A percentile compares a stretch with the other conserved stretches of the same genome.
Conservation (phyloP, 2,797 vertebrate species). For the Chrosomus eos region DNA sequence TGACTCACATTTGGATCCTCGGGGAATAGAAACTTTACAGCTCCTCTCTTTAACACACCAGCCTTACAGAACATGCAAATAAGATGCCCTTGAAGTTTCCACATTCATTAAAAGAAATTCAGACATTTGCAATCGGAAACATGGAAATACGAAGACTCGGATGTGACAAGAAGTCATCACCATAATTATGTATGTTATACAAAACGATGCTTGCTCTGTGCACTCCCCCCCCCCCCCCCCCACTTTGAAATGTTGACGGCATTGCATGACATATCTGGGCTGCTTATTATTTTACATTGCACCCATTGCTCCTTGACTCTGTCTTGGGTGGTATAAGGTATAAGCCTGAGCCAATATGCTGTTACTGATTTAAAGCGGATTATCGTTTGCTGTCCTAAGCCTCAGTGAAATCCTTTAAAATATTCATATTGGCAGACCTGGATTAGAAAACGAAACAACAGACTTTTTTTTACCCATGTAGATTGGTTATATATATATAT, state of each 20-base stretch:
- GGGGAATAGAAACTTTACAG: constrained; percentile 56
- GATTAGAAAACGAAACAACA: constrained; percentile 74
- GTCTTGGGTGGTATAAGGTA: constrained; percentile 68
- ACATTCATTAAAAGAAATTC: constrained; percentile 56
- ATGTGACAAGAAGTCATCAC: constrained; percentile 19
- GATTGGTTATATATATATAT: background rate
- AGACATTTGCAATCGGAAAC: constrained; percentile 12
- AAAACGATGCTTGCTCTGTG: constrained; percentile 25
- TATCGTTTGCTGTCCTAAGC: constrained; percentile 75
- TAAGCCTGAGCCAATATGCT: constrained; percentile 73
- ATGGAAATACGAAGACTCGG: background rate
- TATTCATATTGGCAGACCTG: constrained; percentile 72
- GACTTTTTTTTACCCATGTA: constrained; percentile 62
- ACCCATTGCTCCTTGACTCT: constrained; percentile 66
- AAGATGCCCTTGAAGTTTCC: constrained; percentile 60
- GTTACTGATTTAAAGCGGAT: constrained; percentile 80
- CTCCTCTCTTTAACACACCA: constrained; percentile 70
- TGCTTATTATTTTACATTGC: constrained; percentile 65
- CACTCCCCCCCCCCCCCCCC: fast-evolving
- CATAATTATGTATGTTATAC: constrained; percentile 36
- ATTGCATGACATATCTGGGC: constrained; percentile 53
- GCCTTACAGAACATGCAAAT: constrained; percentile 65
- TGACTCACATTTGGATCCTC: constrained; percentile 30
- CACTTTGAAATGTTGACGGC: constrained; percentile 41
- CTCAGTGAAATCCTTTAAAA: constrained; percentile 75